Base-by-base conservation (phyloP, 2,888 invertebrate genomes). In the Perizoma affinitatum region DNA sequence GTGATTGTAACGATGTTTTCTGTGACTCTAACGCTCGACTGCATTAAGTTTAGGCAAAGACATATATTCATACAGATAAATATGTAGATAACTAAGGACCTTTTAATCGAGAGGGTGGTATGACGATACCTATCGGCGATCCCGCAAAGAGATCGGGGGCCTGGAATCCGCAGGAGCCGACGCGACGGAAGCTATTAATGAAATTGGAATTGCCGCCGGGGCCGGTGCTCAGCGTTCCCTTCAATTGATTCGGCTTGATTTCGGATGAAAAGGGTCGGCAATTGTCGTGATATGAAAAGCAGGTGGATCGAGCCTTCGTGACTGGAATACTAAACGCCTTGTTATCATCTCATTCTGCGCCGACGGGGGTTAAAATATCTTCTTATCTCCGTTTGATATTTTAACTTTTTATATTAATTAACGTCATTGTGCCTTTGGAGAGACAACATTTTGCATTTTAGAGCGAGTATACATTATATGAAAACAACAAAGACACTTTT, bases 201-300 rank as follows among this genome's bases (percentile, higher is more conserved):
- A 86, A 86, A 88, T 87, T 86, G 85, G 81, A 87, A 87, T 83
- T 83, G 84, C 82, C 86, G 76, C 74, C 77, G 79, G 78, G 76
- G 77, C 75, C 80, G 75, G 72, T 73, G 77, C 78, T 78, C 78
- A 79, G 79, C 82, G 82, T 84, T 83, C 82, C 75, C 80, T 79
- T 76, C 88, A 88, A 90, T 89, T 89, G 88, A 90, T n/a, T n/a
- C n/a, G n/a, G n/a, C n/a, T n/a, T n/a, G n/a, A n/a, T n/a, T n/a
- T n/a, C n/a, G n/a, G n/a, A n/a, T n/a, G n/a, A n/a, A n/a, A n/a
- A n/a, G n/a, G 88, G 87, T 82, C 85, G 84, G 83, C 87, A 88
- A 90, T 89, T 84, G 89, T 87, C 88, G 87, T 88, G 88, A 89
- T 88, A 90, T 88, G 88, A 90, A 88, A 89, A 90, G 88, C 90